phyloP scores from a whole-genome alignment of 2,797 vertebrate species.

The Pygocentrus nattereri region DNA sequence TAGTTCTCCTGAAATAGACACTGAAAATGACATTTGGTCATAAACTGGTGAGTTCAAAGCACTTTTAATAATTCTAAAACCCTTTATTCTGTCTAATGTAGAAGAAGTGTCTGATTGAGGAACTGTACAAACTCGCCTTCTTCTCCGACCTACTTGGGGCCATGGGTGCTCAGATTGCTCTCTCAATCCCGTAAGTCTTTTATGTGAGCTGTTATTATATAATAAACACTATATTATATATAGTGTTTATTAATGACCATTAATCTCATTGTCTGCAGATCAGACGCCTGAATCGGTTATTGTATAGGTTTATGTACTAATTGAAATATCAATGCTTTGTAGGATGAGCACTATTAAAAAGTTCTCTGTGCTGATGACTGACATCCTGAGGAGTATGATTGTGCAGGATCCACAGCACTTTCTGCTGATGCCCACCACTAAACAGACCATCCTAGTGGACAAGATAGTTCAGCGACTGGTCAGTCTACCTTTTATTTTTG shows the following conservation, averaged over 20 bases:
- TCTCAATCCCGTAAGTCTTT: conserved; percentile 79
- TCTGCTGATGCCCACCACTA: conserved; percentile 72
- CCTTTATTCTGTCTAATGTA: conserved; percentile 56
- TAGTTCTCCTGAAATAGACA: not conserved
- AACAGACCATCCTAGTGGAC: conserved; percentile 80
- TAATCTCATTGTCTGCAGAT: too few species aligned
- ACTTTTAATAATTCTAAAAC: not conserved
- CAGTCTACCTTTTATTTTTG: conserved; percentile 38
- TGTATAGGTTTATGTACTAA: conserved; percentile 13
- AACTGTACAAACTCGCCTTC: conserved; percentile 73
- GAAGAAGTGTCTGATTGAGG: conserved; percentile 80
- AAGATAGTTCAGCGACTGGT: conserved; percentile 81
- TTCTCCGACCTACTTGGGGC: conserved; percentile 74
- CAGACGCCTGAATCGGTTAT: not conserved
- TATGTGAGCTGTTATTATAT: not conserved
- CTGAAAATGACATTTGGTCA: not conserved
- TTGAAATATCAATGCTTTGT: conserved; percentile 25
- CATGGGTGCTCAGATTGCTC: conserved; percentile 76
- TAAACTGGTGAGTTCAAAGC: not conserved
- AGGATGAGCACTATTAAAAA: conserved; percentile 80
- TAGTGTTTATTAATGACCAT: not conserved
- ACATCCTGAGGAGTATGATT: conserved; percentile 72
- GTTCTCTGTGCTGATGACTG: conserved; percentile 74
- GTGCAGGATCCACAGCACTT: conserved; percentile 71
- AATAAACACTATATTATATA: too few species aligned